A percentile compares a stretch with the other conserved stretches of the same genome.
These are phyloP conservation scores for Otolemur garnettii DNA, from an alignment of 2,113 vertebrate genomes.

Conservation along the genomic window DNA sequence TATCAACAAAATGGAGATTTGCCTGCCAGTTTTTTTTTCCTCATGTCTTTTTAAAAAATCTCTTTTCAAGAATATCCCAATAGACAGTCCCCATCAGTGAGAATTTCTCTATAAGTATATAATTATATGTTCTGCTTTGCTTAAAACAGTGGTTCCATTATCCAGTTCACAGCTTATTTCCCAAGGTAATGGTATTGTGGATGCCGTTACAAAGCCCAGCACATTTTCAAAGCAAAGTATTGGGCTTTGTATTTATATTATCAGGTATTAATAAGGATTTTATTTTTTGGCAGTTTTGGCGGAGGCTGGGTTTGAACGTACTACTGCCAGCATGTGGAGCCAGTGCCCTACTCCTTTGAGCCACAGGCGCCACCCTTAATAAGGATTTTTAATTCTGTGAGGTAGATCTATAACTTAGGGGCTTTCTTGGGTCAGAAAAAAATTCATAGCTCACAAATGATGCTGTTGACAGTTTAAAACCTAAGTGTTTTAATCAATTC, in stretches of 20 bases:
- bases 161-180: neutral
- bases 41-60: neutral
- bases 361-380: neutral
- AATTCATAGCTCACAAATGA: constrained; percentile 13
- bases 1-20: neutral
- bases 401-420: neutral
- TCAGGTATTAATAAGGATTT: neutral
- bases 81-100: neutral
- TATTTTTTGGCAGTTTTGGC: neutral
- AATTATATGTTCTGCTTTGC: neutral
- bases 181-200: neutral
- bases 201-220: neutral
- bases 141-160: neutral
- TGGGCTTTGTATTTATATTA: neutral
- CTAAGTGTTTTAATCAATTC: neutral
- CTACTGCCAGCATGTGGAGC: no score
- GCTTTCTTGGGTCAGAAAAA: neutral
- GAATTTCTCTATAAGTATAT: neutral
- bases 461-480: neutral
- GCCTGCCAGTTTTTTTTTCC: neutral
- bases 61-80: neutral
- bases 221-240: neutral
- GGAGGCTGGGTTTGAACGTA: no score
- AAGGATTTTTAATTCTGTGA: constrained; percentile 37
- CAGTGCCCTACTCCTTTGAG: no score